Evolutionary conservation across 2,888 invertebrate species (phyloP).

Genomic region (Isotomurus palustris): DNA sequence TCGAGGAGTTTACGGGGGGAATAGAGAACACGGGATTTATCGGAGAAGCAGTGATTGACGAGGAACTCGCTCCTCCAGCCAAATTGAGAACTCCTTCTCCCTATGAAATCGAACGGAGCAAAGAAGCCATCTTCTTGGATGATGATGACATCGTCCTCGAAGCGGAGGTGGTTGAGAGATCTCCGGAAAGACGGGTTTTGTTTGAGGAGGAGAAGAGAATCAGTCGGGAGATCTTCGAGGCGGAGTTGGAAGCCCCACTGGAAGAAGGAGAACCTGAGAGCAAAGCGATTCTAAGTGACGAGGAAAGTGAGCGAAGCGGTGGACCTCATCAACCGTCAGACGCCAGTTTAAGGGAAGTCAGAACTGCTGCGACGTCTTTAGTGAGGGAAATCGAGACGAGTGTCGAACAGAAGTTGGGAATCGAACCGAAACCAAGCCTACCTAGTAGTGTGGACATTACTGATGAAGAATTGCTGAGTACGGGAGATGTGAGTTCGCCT

Average conservation of each 20-base stretch:
- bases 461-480: conserved; percentile 66
- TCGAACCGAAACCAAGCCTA: conserved; percentile 20
- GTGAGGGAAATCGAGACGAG: conserved; percentile 57
- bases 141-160: conserved; percentile 35
- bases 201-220: conserved; percentile 16
- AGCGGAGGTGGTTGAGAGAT: conserved; percentile 14
- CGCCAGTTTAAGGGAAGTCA: conserved; percentile 51
- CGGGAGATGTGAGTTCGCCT: conserved; percentile 64
- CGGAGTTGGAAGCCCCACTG: conserved; percentile 30
- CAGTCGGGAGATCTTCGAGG: conserved; percentile 35
- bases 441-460: conserved; percentile 56
- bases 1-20: conserved; percentile 47
- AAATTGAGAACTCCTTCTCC: conserved; percentile 40
- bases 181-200: conserved; percentile 36
- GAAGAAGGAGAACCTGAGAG: conserved; percentile 24
- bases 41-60: conserved; percentile 51
- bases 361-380: conserved; percentile 54
- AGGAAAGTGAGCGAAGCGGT: conserved; percentile 40
- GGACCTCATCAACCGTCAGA: conserved; percentile 20
- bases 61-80: no score
- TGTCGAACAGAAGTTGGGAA: conserved; percentile 51
- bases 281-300: conserved; percentile 31
- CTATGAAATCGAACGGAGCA: conserved; percentile 44
- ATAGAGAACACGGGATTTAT: conserved; percentile 52
- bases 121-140: conserved; percentile 45